Evolutionary conservation across 1,140 invertebrate genomes (phyloP), one percentile per base, ranked within the genome.

Genomic region (Aricia agestis): DNA sequence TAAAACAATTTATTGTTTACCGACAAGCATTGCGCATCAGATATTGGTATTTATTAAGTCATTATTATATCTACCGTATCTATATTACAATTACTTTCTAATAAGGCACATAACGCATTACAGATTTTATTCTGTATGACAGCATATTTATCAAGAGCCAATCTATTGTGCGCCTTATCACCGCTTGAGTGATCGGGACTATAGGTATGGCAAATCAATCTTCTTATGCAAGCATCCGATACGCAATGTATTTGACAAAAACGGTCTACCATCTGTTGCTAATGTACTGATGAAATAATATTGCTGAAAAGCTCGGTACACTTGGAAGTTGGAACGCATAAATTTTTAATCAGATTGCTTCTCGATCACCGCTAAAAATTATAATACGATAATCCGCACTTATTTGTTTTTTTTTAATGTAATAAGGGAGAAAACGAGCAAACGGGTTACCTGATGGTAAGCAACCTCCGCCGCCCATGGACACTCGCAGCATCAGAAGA

Each of bases 161-260:
- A 63, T 63, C 59, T 63, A 63, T 63, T 63, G 59, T 63, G 2
- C 17, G 17, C 59, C 59, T 63, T 63, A 63, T 63, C 59, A 11
- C 7, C 7, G 59, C 19, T 25, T 18, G 59, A 63, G 19, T 25
- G 59, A 63, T 63, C 59, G 18, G 59, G 5, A 25, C 59, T 25
- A 25, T 25, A 6, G 2, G 59, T 63, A 63, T 63, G 18, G 59
- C 19, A 13, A 63, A 63, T 63, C 59, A 63, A 63, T 63, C 59
- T 63, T 63, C 18, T 63, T 63, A 63, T 63, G 59, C 18, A 63
- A 63, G 59, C 18, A 63, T 63, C 59, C 19, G 58, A n/a, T 59
- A 31, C 19, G 11, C 18, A 25, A 18, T 63, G 11, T 63, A 19
- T 19, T 52, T 15, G 45, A 52, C 45, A 52, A 52, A 52, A 52